Evolutionary conservation across 2,888 invertebrate species (phyloP).

Genomic region (Sinelater perroti): DNA sequence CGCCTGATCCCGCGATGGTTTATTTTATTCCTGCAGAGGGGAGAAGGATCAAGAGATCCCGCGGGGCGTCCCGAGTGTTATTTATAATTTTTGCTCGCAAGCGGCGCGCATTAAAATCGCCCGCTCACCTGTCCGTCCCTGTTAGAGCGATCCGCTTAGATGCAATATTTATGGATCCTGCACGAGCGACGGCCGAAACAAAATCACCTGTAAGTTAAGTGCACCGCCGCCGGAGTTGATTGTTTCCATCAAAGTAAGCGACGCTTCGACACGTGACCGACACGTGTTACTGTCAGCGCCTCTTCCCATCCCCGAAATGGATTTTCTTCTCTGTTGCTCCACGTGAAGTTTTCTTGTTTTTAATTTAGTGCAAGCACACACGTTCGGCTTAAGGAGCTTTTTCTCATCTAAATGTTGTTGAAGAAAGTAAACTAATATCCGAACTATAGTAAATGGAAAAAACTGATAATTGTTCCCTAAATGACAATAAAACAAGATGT

Average conservation of each 20-base stretch:
- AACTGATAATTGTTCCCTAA: too few species aligned
- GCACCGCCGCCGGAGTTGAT: constrained; percentile 31
- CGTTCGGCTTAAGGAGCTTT: neutral
- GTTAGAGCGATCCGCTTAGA: constrained; percentile 23
- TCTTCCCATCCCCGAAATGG: constrained; percentile 28
- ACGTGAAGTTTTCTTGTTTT: neutral
- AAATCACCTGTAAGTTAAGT: constrained; percentile 39
- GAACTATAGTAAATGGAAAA: too few species aligned
- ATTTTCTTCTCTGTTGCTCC: constrained; percentile 15
- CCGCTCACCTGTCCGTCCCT: constrained; percentile 25
- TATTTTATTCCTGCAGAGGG: constrained; percentile 41
- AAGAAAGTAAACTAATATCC: too few species aligned
- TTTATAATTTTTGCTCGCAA: constrained; percentile 35
- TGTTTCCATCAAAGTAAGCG: constrained; percentile 41
- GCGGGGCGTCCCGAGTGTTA: constrained; percentile 33
- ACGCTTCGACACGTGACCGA: constrained; percentile 44
- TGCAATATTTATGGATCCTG: constrained; percentile 30
- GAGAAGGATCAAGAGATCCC: constrained; percentile 36
- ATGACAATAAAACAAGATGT: too few species aligned
- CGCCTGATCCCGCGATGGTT: constrained; percentile 46
- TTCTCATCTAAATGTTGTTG: constrained; percentile 10
- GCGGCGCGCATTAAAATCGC: constrained; percentile 14
- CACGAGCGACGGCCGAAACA: constrained; percentile 26
- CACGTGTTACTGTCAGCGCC: constrained; percentile 45
- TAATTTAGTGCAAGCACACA: constrained; percentile 4